Base-by-base conservation (phyloP, 1,140 invertebrate genomes). In the Phthorimaea operculella region DNA sequence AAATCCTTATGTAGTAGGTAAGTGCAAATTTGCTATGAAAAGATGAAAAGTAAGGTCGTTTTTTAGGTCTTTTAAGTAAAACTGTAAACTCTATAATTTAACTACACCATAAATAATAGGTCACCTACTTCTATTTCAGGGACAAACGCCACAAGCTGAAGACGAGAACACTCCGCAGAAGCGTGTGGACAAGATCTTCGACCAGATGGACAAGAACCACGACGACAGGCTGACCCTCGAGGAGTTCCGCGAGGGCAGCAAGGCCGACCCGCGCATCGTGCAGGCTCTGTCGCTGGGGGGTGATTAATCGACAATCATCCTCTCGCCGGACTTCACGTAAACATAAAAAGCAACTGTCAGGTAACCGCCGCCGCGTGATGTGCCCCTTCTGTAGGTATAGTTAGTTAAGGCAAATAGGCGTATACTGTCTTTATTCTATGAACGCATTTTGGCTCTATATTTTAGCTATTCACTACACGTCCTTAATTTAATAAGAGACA, bases 201-300 rank as follows among this genome's bases (percentile, higher is more conserved):
- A 97, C 81, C 96, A 97, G 79, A 98, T 98, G 96, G 97, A 98
- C 87, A 98, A 98, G 87, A 99, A 99, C 80, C 94, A 98, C 85
- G 98, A 99, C 87, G 97, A 98, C 78, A 92, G 94, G 78, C 89
- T 99, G 60, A 99, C 97, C 12, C 89, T 98, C 62, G 97, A 99
- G 72, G 98, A 99, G 86, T 99, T 99, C 87, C 92, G 97, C 71
- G 98, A 99, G 87, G 97, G 97, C 60, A 98, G 96, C 79, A 99
- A 99, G 87, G 96, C 96, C 45, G 98, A 99, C 87, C 97, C 98
- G 5, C 92, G 97, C 85, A 99, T 99, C 78, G 97, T 99, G 14
- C 97, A 99, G 86, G 98, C 93, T n/a, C 85, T 95, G 45, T 93
- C 93, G 18, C 86, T 95, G 62, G 93, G 93, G 57, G 90, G 90